Percentiles rank a stretch among this genome's conserved stretches.
Evolutionary conservation across 2,113 vertebrate genomes (phyloP).

Genomic region (Tapirus terrestris): DNA sequence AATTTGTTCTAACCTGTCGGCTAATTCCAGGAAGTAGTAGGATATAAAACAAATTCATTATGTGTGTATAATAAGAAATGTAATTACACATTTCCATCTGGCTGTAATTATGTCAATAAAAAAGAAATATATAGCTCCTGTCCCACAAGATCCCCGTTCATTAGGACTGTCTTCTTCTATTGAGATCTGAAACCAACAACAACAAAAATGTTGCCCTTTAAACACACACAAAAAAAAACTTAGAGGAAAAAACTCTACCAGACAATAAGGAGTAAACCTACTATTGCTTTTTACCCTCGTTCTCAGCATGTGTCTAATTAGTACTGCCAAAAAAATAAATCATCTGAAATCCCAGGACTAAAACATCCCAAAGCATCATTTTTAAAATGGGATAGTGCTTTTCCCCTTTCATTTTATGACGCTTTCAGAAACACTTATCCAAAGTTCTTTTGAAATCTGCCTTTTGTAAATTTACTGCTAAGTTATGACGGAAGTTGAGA

Average conservation of each 20-base stretch:
- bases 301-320: neutral
- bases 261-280: neutral
- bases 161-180: neutral
- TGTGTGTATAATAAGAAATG: slow-evolving; percentile 6
- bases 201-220: neutral
- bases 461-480: neutral
- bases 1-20: slow-evolving; percentile 23
- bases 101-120: slow-evolving; percentile 25
- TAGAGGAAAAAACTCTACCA: neutral
- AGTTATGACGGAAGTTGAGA: neutral
- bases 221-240: neutral
- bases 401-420: neutral
- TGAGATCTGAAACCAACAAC: neutral
- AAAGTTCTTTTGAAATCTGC: neutral
- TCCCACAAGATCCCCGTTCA: slow-evolving; percentile 1
- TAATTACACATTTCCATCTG: slow-evolving; percentile 50
- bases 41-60: slow-evolving; percentile 59
- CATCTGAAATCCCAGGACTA: neutral
- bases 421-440: slow-evolving; percentile 23
- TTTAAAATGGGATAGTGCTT: neutral
- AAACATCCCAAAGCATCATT: neutral
- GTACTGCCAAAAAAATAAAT: neutral
- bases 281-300: neutral
- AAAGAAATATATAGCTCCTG: neutral
- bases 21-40: slow-evolving; percentile 45